Evolutionary conservation across 2,797 vertebrate genomes (phyloP).

Genomic region (Paramormyrops hopkinsi): DNA sequence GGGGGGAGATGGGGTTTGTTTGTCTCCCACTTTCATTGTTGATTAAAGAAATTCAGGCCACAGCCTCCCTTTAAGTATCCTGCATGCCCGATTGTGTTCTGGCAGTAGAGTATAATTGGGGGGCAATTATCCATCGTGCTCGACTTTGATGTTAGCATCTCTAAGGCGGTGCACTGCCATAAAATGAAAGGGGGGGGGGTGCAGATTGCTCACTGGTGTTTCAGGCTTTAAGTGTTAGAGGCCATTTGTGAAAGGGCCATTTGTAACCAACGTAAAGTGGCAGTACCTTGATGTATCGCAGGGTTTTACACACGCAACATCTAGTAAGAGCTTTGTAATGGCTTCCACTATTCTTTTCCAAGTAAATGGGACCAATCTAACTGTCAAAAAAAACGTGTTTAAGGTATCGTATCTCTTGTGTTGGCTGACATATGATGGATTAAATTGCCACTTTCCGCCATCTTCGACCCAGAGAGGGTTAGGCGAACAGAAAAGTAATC

Average conservation of each 20-base stretch:
- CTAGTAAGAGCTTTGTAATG: slow-evolving; percentile 54
- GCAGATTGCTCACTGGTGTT: slow-evolving; percentile 34
- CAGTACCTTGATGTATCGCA: slow-evolving; percentile 46
- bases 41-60: neutral
- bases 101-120: neutral
- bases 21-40: neutral
- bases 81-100: neutral
- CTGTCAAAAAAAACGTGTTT: slow-evolving; percentile 57
- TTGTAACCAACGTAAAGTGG: slow-evolving; percentile 45
- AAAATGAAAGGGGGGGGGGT: slow-evolving; percentile 32
- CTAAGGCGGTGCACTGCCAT: slow-evolving; percentile 26
- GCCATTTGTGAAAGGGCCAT: slow-evolving; percentile 48
- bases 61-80: neutral
- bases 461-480: slow-evolving; percentile 36
- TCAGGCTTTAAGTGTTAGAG: slow-evolving; percentile 37
- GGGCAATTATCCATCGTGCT: neutral
- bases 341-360: slow-evolving; percentile 50
- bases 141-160: slow-evolving; percentile 16
- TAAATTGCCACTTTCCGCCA: slow-evolving; percentile 42
- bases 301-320: slow-evolving; percentile 43
- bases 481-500: slow-evolving; percentile 29
- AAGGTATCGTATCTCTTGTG: slow-evolving; percentile 49
- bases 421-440: slow-evolving; percentile 37
- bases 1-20: neutral
- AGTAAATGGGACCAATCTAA: slow-evolving; percentile 30